Base-by-base conservation (phyloP, 2,113 vertebrate genomes). In the Salvator merianae region DNA sequence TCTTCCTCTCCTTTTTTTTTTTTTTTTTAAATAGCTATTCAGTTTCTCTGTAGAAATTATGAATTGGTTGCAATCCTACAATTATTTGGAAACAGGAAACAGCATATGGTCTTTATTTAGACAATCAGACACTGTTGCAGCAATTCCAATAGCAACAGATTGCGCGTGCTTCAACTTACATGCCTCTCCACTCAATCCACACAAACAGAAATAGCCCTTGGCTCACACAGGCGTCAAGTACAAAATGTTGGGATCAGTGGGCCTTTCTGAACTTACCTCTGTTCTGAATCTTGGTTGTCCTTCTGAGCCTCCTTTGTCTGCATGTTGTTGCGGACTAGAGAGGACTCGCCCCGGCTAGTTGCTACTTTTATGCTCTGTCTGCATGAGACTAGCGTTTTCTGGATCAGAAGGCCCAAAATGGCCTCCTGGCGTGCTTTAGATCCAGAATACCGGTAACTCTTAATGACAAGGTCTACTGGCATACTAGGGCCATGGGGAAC, bases 31-130 rank as follows among this genome's bases (percentile, higher is more conserved):
- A 78, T 7, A 62, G 34, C 7, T 28, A 63, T 63, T 63, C 36
- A 38, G 55, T 24, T 63, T 78, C 34, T 36, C 16, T 55, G 30
- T 38, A 34, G 55, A 78, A 24, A 63, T 26, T 40, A 12, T 63
- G 36, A 62, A 78, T 40, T 78, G 36, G 55, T 12, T 62, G 53
- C 20, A 36, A 28, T 30, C 5, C 18, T 1, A 77, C 78, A 87
- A 89, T 34, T 55, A 81, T 68, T 81, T 72, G 53, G 82, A 40
- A 83, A 7, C 71, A 47, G 38, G 71, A 43, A 43, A 73, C 26
- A 12, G 9, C 38, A 43, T 14, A 81, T 7, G 36, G 4, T 36
- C 43, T 26, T 73, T 12, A 73, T 14, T 47, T 38, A 81, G 26
- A 50, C 24, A 81, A 30, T 71, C 34, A 30, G 3, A 38, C n/a